A percentile compares a stretch with the other conserved stretches of the same genome.
phyloP scores from a whole-genome alignment of 2,797 vertebrate species.

The Notolepis coatsorum region DNA sequence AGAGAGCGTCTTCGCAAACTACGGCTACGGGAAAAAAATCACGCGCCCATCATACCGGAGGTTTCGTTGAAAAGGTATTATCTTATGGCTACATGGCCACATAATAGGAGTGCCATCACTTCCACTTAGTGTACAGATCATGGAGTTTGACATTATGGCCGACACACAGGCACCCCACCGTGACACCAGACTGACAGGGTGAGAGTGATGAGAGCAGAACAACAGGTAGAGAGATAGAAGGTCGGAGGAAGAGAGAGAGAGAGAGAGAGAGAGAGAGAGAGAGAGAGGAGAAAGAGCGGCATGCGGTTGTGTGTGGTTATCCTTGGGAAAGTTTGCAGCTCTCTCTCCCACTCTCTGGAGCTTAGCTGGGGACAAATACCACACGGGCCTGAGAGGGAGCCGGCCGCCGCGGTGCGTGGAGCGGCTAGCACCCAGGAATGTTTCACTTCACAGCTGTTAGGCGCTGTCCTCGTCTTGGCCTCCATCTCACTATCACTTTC shows the following conservation, averaged over 20 bases:
- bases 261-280: constrained; percentile 48
- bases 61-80: too few relatives aligned
- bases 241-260: neutral
- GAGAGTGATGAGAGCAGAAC: too few relatives aligned
- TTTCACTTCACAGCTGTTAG: constrained; percentile 82
- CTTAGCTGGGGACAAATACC: constrained; percentile 87
- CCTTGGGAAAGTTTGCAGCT: constrained; percentile 88
- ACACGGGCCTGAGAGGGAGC: constrained; percentile 84
- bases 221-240: neutral
- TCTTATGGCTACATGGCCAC: too few relatives aligned
- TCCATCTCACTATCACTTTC: constrained; percentile 62
- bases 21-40: too few relatives aligned
- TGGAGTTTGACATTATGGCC: too few relatives aligned
- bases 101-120: too few relatives aligned
- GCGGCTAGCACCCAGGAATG: constrained; percentile 79
- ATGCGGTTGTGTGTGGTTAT: constrained; percentile 81
- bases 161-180: too few relatives aligned
- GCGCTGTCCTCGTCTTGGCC: constrained; percentile 2
- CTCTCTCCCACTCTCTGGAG: constrained; percentile 76
- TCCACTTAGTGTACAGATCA: too few relatives aligned
- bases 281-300: constrained; percentile 59
- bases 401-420: constrained; percentile 69
- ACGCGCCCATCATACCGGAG: too few relatives aligned
- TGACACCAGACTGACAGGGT: too few relatives aligned
- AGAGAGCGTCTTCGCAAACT: too few relatives aligned